phyloP scores from a whole-genome alignment of 2,888 invertebrate species.

The Harpalus rufipes region DNA sequence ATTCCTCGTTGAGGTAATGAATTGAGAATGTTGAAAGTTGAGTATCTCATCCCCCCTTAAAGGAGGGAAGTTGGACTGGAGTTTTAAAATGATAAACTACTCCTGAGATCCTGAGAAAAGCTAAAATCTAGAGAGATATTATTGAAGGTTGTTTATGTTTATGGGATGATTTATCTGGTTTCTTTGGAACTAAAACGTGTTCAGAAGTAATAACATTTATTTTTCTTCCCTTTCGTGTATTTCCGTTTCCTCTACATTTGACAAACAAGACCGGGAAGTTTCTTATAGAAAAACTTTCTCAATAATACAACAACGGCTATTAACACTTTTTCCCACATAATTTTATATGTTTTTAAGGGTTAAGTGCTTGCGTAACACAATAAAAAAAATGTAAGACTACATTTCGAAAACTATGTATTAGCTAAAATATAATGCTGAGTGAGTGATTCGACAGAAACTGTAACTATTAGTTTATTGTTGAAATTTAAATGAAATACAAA shows the following conservation, averaged over 20 bases:
- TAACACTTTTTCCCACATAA: conserved; percentile 2
- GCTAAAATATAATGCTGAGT: not conserved
- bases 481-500: too few relatives aligned
- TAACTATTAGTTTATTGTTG: too few relatives aligned
- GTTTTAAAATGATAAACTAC: conserved; percentile 45
- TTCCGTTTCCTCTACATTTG: conserved; percentile 9
- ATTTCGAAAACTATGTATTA: not conserved
- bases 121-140: conserved; percentile 29
- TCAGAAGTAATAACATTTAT: conserved; percentile 43
- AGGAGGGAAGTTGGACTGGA: not conserved
- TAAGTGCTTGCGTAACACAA: not conserved
- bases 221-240: conserved; percentile 33
- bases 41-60: not conserved
- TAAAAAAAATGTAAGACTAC: not conserved
- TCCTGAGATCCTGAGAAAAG: not conserved
- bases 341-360: not conserved
- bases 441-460: too few relatives aligned
- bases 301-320: not conserved
- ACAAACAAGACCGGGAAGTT: not conserved
- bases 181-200: conserved; percentile 45
- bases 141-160: conserved; percentile 48
- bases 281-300: not conserved
- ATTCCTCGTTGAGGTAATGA: conserved; percentile 25
- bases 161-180: conserved; percentile 31
- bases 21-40: not conserved